Conservation (phyloP, 2,797 vertebrate species). For the Cyclopterus lumpus region DNA sequence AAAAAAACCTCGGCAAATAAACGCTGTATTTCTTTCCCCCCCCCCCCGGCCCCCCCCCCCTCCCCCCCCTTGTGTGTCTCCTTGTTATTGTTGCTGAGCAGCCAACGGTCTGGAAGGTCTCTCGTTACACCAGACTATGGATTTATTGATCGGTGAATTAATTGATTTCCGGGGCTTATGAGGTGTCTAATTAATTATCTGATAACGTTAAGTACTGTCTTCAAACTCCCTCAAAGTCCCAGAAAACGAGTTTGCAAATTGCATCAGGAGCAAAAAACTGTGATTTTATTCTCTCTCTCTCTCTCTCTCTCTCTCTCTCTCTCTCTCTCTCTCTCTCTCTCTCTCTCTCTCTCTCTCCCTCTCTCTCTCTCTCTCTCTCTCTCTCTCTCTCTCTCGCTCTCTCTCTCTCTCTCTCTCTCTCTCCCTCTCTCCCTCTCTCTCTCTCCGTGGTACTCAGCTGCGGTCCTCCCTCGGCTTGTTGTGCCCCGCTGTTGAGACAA, state of each 20-base stretch:
- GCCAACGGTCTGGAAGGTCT: slow-evolving; percentile 71
- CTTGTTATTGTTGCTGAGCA: slow-evolving; percentile 70
- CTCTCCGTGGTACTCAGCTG: slow-evolving; percentile 62
- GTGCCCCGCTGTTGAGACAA: slow-evolving; percentile 77
- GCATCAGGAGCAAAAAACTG: slow-evolving; percentile 36
- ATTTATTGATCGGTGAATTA: slow-evolving; percentile 84
- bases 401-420: slow-evolving; percentile 40
- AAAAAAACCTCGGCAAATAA: slow-evolving; percentile 17
- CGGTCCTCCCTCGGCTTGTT: slow-evolving; percentile 60
- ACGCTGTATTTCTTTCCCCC: slow-evolving; percentile 15
- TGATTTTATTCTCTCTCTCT: slow-evolving; percentile 39
- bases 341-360: slow-evolving; percentile 27
- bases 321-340: slow-evolving; percentile 36
- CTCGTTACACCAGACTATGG: slow-evolving; percentile 78
- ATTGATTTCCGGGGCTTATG: slow-evolving; percentile 79
- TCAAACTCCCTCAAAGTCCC: slow-evolving; percentile 76
- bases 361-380: slow-evolving; percentile 24
- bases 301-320: slow-evolving; percentile 32
- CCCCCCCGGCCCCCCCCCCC: background rate
- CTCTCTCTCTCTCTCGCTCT: slow-evolving; percentile 26
- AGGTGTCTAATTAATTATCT: slow-evolving; percentile 83
- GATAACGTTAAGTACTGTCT: slow-evolving; percentile 81
- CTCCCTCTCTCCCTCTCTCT: slow-evolving; percentile 10
- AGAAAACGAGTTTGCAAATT: slow-evolving; percentile 47
- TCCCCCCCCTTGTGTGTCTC: slow-evolving; percentile 10